Percentiles rank a stretch among this genome's conserved stretches.
Conservation (phyloP, 2,888 invertebrate genomes). For the Lycaena phlaeas region DNA sequence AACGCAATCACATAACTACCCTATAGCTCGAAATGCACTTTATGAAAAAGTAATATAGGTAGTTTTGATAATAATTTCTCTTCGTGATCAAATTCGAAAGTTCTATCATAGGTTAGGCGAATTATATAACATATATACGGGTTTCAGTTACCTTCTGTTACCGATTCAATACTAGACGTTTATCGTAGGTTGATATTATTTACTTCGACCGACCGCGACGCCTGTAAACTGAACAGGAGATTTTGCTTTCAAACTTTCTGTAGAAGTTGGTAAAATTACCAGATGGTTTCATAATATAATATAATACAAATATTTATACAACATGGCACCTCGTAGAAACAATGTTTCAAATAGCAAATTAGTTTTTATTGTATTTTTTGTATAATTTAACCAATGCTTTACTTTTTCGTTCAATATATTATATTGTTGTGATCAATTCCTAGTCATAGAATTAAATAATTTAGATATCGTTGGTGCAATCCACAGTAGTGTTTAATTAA, state of each 20-base stretch:
- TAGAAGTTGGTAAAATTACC: too few species aligned
- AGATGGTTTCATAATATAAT: too few species aligned
- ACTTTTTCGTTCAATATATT: background rate
- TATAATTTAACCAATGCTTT: too few species aligned
- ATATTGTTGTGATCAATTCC: background rate
- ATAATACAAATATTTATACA: too few species aligned
- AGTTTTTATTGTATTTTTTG: too few species aligned
- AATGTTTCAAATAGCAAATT: too few species aligned
- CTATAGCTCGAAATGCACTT: slow-evolving; percentile 66
- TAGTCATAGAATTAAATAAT: slow-evolving; percentile 5
- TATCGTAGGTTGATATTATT: slow-evolving; percentile 12
- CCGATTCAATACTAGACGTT: slow-evolving; percentile 30
- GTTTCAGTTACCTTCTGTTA: slow-evolving; percentile 41
- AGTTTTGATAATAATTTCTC: slow-evolving; percentile 70
- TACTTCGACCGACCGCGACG: slow-evolving; percentile 27
- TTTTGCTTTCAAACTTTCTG: background rate
- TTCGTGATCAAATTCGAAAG: slow-evolving; percentile 70
- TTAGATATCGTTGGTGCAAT: slow-evolving; percentile 1
- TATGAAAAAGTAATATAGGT: slow-evolving; percentile 62
- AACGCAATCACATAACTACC: slow-evolving; percentile 49
- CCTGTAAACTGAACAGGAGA: slow-evolving; percentile 19
- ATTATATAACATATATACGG: slow-evolving; percentile 58
- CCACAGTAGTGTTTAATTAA: background rate
- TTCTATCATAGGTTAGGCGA: slow-evolving; percentile 72
- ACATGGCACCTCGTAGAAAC: too few species aligned